These are phyloP conservation scores for Heliconius nattereri DNA, from an alignment of 1,140 invertebrate species.

Conservation along the genomic window DNA sequence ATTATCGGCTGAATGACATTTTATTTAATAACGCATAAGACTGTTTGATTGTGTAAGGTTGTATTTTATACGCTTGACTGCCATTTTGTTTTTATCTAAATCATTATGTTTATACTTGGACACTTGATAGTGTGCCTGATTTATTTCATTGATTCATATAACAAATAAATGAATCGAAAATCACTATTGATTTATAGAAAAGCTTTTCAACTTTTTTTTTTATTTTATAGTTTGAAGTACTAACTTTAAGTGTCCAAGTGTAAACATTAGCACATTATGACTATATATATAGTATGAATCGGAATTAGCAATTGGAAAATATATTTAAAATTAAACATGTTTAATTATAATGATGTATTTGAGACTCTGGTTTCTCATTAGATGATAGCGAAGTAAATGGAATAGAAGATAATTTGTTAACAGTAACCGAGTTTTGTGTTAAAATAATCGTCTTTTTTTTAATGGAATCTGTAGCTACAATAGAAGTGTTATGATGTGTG, in stretches of 20 bases:
- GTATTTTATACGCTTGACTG: constrained; percentile 67
- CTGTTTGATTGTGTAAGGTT: constrained; percentile 64
- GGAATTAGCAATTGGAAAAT: constrained; percentile 1
- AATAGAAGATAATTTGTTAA: constrained; percentile 12
- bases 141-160: neutral
- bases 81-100: constrained; percentile 54
- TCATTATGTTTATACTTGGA: constrained; percentile 22
- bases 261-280: neutral
- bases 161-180: neutral
- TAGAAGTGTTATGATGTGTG: constrained; percentile 9
- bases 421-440: neutral
- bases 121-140: neutral
- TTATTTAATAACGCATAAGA: constrained; percentile 72
- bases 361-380: constrained; percentile 8
- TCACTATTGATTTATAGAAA: neutral
- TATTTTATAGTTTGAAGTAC: neutral
- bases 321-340: neutral
- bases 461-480: neutral
- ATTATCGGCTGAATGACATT: constrained; percentile 45
- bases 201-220: neutral
- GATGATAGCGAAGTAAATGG: neutral
- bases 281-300: constrained; percentile 13
- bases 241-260: neutral
- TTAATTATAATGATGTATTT: neutral
- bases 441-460: neutral